Evolutionary conservation across 1,140 invertebrate genomes (phyloP), one percentile per base, ranked within the genome.

Genomic region (Gryllus bimaculatus): DNA sequence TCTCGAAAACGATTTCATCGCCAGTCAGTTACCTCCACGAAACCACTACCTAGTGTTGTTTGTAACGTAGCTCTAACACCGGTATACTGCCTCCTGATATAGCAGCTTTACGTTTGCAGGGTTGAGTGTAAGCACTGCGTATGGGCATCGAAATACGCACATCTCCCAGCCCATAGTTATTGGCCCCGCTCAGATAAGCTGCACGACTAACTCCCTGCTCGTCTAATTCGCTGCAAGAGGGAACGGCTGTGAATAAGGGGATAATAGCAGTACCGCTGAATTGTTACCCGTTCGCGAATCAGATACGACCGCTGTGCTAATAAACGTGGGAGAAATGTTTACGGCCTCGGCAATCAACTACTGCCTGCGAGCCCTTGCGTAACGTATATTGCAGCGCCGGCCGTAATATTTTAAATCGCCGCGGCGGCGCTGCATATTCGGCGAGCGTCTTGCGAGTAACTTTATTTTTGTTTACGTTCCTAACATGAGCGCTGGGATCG

Each of bases 321-420:
- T 66, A 66, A 66, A 66, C 54, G 54, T 66, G 54, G 54, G 54
- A 66, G 54, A 66, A 66, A 66, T 66, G 54, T 66, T 66, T 66
- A 66, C 54, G 18, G 54, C 54, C 54, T 10, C 10, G 18, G 18
- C 54, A 66, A 66, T 66, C 54, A 66, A 66, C 54, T 66, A 66
- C 54, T 66, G 54, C 54, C 18, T 66, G 18, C 54, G 18, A 66
- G 54, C 26, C 2, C 10, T 66, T 66, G 54, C 18, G 54, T 66
- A 13, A 66, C 18, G 54, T 66, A 10, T 18, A 66, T 66, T 66
- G 54, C 10, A 2, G 54, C 10, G 10, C 15, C 54, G 10, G 18
- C 18, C 0, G 54, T 66, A 3, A 66, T 66, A 39, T 39, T 39
- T 39, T 66, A 10, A 10, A 66, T 66, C 18, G 7, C 10, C 10